phyloP scores from a whole-genome alignment of 30 jellyfish, hydroid and myxozoan species.

The Pelagia noctiluca region DNA sequence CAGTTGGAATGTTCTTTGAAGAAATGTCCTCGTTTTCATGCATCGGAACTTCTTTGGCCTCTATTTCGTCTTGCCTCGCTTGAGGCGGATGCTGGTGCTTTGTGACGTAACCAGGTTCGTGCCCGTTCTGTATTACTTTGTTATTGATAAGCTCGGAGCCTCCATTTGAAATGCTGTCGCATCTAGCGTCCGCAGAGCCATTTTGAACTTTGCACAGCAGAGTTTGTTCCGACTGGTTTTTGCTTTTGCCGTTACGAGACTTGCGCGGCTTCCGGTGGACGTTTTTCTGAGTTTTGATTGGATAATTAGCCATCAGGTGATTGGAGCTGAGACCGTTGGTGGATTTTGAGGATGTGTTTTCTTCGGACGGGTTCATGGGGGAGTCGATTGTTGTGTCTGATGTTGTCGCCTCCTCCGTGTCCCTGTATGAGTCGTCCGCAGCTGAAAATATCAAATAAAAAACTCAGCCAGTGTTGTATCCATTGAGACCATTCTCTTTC shows the following conservation, averaged over 20 bases:
- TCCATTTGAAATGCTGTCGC: no score
- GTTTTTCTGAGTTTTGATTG: background rate
- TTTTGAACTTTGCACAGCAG: conserved; percentile 14
- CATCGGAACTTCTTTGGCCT: background rate
- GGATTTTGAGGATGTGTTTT: background rate
- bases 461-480: no score
- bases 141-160: no score
- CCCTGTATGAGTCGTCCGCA: conserved; percentile 46
- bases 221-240: background rate
- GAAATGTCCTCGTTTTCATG: background rate
- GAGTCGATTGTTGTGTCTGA: conserved; percentile 69
- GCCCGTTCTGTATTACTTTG: no score
- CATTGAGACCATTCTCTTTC: no score
- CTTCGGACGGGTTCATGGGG: background rate
- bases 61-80: background rate
- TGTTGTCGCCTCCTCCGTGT: conserved; percentile 52
- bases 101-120: no score
- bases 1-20: background rate
- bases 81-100: background rate
- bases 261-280: background rate
- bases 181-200: no score
- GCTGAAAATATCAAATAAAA: background rate
- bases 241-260: conserved; percentile 3
- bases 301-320: conserved; percentile 15
- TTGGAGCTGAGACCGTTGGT: background rate